These are phyloP conservation scores for Dryobota labecula DNA, from an alignment of 2,888 invertebrate species.

Conservation along the genomic window DNA sequence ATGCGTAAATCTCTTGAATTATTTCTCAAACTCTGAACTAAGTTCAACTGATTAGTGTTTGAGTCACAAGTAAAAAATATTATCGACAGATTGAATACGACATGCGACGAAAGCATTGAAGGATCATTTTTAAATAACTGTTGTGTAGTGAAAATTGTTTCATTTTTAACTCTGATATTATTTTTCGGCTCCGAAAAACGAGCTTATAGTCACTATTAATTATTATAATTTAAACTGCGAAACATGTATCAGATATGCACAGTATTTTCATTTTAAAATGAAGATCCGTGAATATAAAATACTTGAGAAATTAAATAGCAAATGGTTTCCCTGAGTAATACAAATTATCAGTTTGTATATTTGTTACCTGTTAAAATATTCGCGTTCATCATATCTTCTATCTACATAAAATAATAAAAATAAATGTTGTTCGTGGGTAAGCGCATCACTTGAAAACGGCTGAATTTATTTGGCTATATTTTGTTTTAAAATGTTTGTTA, in stretches of 20 bases:
- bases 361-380: background rate
- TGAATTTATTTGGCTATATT: too few relatives aligned
- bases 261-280: slow-evolving; percentile 7
- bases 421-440: too few relatives aligned
- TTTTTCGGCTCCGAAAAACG: background rate
- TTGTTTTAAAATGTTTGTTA: too few relatives aligned
- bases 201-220: background rate
- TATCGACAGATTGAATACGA: slow-evolving; percentile 46
- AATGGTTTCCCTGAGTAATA: background rate
- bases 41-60: slow-evolving; percentile 68
- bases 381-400: too few relatives aligned
- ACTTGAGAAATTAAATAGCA: background rate
- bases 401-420: too few relatives aligned
- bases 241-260: background rate
- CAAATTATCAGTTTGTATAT: background rate
- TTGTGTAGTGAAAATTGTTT: background rate
- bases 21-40: slow-evolving; percentile 82
- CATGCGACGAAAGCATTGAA: background rate
- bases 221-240: background rate
- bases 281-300: background rate
- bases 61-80: slow-evolving; percentile 52
- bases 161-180: background rate
- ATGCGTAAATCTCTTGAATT: slow-evolving; percentile 86
- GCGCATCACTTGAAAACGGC: too few relatives aligned
- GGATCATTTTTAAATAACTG: slow-evolving; percentile 9